These are phyloP conservation scores for Drosophila anomelani DNA, from an alignment of 2,888 invertebrate species.

Conservation along the genomic window DNA sequence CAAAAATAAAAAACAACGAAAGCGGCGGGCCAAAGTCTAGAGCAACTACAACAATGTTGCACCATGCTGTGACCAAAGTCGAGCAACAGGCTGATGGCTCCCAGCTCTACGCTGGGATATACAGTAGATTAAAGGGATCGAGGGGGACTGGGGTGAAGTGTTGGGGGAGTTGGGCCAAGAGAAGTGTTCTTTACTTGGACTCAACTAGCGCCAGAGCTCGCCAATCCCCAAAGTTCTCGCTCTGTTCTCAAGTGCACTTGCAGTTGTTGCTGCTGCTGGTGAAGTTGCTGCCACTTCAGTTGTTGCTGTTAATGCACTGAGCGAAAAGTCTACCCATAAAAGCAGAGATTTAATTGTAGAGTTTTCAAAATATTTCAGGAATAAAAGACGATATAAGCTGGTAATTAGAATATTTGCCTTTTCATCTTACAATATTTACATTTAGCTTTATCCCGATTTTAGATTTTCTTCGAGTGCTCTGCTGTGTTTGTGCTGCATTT, in stretches of 20 bases:
- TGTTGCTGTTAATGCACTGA: slow-evolving; percentile 22
- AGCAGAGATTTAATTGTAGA: not conserved
- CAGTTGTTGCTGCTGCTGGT: slow-evolving; percentile 52
- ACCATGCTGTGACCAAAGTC: slow-evolving; percentile 62
- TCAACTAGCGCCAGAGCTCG: slow-evolving; percentile 50
- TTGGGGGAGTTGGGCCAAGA: slow-evolving; percentile 19
- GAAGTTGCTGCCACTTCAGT: slow-evolving; percentile 59
- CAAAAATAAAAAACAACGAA: slow-evolving; percentile 28
- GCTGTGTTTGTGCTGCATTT: slow-evolving; percentile 67
- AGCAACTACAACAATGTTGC: slow-evolving; percentile 62
- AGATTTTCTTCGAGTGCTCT: not conserved
- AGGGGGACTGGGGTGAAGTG: not conserved
- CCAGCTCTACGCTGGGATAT: not conserved
- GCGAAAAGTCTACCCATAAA: not conserved
- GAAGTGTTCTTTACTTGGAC: slow-evolving; percentile 43
- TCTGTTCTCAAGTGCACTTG: slow-evolving; percentile 58
- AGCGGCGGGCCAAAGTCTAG: slow-evolving; percentile 13
- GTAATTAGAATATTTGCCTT: not conserved
- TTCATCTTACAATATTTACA: not conserved
- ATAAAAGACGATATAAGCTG: accelerated
- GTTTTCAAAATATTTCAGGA: not conserved
- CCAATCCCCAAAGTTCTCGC: slow-evolving; percentile 51
- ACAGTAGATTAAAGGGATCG: not conserved
- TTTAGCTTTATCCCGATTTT: not conserved
- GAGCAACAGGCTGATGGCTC: slow-evolving; percentile 71